A percentile compares a stretch with the other conserved stretches of the same genome.
Conservation (phyloP, 2,888 invertebrate species). For the Pammene fasciana region DNA sequence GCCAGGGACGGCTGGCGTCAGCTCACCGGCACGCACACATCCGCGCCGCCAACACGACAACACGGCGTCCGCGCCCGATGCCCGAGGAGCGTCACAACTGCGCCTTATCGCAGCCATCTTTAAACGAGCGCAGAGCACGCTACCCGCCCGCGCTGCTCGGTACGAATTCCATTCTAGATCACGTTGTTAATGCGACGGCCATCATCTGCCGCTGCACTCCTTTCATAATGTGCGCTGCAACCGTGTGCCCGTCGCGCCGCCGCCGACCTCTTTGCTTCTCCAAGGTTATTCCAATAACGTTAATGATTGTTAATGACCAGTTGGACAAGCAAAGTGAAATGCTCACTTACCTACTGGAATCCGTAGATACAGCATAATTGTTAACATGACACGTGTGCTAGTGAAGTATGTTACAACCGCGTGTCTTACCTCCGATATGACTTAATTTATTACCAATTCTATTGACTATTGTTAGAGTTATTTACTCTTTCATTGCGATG, state of each 20-base stretch:
- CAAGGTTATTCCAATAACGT: constrained; percentile 69
- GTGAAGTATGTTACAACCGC: background rate
- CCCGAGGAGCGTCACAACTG: constrained; percentile 73
- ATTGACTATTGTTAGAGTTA: constrained; percentile 18
- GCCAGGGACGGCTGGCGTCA: constrained; percentile 70
- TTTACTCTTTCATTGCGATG: constrained; percentile 12
- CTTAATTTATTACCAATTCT: constrained; percentile 16
- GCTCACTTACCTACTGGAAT: constrained; percentile 58
- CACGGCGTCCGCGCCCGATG: constrained; percentile 37
- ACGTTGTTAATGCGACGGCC: constrained; percentile 64
- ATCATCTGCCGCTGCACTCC: constrained; percentile 70
- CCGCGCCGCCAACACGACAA: constrained; percentile 69
- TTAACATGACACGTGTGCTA: constrained; percentile 21
- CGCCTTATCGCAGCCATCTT: constrained; percentile 82
- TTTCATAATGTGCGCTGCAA: constrained; percentile 60
- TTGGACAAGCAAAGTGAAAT: constrained; percentile 68
- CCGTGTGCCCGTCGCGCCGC: constrained; percentile 58
- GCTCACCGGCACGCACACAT: constrained; percentile 69
- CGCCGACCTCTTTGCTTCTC: constrained; percentile 58
- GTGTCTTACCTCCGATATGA: constrained; percentile 12
- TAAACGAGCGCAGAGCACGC: constrained; percentile 79
- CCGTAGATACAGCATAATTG: constrained; percentile 29
- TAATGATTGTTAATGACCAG: constrained; percentile 58
- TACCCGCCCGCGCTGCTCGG: constrained; percentile 74
- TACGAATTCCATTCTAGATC: constrained; percentile 77